These are phyloP conservation scores for Apteryx owenii DNA, from an alignment of 2,113 vertebrate genomes.

Conservation along the genomic window DNA sequence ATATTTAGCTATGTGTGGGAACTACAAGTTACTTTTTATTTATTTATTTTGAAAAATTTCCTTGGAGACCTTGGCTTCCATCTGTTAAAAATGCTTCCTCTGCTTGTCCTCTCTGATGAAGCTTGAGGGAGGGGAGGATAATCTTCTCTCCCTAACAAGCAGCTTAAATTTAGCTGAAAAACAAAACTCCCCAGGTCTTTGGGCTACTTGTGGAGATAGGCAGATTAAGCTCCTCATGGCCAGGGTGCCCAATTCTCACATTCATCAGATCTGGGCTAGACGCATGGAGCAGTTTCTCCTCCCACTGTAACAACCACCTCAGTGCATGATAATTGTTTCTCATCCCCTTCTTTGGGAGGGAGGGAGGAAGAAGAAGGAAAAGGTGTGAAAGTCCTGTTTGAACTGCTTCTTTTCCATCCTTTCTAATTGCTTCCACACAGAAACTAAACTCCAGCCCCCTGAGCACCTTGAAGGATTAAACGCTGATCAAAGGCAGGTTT, in stretches of 20 bases:
- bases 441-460: slow-evolving; percentile 70
- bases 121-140: background rate
- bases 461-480: slow-evolving; percentile 81
- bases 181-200: background rate
- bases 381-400: background rate
- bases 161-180: slow-evolving; percentile 23
- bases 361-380: background rate
- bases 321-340: background rate
- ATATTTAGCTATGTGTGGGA: slow-evolving; percentile 36
- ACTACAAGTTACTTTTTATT: slow-evolving; percentile 45
- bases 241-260: background rate
- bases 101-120: background rate
- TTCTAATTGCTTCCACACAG: slow-evolving; percentile 72
- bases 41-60: slow-evolving; percentile 39
- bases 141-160: background rate
- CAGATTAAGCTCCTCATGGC: background rate
- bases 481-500: slow-evolving; percentile 87
- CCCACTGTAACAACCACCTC: background rate
- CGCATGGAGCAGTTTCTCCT: background rate
- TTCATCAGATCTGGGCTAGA: background rate
- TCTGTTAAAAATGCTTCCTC: slow-evolving; percentile 36
- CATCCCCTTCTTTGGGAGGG: background rate
- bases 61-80: slow-evolving; percentile 4
- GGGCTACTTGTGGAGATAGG: background rate
- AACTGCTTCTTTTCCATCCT: slow-evolving; percentile 31